A percentile compares a stretch with the other conserved stretches of the same genome.
Conservation (phyloP, 2,888 invertebrate species). For the Andrena hattorfiana region DNA sequence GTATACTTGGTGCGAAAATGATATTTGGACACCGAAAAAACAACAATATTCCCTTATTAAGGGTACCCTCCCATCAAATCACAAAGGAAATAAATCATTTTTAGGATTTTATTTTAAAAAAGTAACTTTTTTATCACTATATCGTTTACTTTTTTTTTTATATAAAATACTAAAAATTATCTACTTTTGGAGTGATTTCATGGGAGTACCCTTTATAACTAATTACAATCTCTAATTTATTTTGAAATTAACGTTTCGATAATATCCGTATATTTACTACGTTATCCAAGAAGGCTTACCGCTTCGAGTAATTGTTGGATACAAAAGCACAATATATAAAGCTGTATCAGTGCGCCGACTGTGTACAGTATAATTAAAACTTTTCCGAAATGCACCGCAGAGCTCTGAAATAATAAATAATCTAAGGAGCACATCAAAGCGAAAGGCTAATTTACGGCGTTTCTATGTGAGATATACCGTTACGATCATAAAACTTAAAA, state of each 20-base stretch:
- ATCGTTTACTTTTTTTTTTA: too few species aligned
- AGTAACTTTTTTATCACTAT: too few species aligned
- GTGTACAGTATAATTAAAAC: conserved; percentile 49
- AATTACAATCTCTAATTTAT: not conserved
- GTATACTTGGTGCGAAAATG: too few species aligned
- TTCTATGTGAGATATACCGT: conserved; percentile 58
- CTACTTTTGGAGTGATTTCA: not conserved
- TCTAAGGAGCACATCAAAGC: not conserved
- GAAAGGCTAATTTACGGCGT: not conserved
- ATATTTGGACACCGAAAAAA: too few species aligned
- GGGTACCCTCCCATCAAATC: too few species aligned
- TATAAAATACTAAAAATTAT: too few species aligned
- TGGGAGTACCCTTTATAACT: not conserved
- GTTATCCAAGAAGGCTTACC: conserved; percentile 56
- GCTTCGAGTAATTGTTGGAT: conserved; percentile 72
- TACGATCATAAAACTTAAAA: conserved; percentile 64
- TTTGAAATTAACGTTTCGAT: not conserved
- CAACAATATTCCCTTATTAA: too few species aligned
- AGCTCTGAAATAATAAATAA: conserved; percentile 22
- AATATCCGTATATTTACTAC: not conserved
- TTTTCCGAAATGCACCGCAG: conserved; percentile 16
- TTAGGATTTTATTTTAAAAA: too few species aligned
- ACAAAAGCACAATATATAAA: conserved; percentile 72
- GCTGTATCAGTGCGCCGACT: conserved; percentile 61
- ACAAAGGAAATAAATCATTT: too few species aligned